Percentiles rank a stretch among this genome's conserved stretches.
phyloP scores from a whole-genome alignment of 2,797 vertebrate species.

The Xenentodon cancila region DNA sequence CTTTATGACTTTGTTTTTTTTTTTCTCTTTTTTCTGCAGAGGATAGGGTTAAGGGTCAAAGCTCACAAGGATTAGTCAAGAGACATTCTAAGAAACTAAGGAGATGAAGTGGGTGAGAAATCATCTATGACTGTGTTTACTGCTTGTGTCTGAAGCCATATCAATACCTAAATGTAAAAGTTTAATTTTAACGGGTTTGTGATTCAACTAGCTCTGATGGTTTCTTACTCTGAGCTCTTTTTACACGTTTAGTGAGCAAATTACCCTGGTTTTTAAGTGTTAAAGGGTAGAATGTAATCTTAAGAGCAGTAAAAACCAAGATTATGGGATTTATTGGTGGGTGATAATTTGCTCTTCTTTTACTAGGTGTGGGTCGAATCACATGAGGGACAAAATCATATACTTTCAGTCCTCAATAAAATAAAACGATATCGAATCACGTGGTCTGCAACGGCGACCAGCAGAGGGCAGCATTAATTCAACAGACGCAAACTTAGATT shows the following conservation, averaged over 20 bases:
- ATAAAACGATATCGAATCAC: conserved; percentile 26
- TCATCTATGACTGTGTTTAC: conserved; percentile 9
- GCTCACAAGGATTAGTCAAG: conserved; percentile 41
- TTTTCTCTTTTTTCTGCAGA: too few relatives aligned
- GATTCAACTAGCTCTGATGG: conserved; percentile 7
- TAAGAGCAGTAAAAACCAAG: conserved; percentile 55
- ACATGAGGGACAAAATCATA: conserved; percentile 10
- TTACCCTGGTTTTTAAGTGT: conserved; percentile 59
- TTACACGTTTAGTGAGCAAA: conserved; percentile 27
- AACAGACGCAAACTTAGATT: conserved; percentile 3
- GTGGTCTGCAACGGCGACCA: conserved; percentile 31
- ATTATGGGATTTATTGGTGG: conserved; percentile 29
- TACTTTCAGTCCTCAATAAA: neutral
- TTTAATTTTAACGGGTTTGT: conserved; percentile 38
- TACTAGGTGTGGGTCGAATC: conserved; percentile 27
- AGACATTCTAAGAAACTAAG: conserved; percentile 25
- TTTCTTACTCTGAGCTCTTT: conserved; percentile 3
- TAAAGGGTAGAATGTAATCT: conserved; percentile 45
- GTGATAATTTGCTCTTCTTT: conserved; percentile 35
- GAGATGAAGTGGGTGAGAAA: conserved; percentile 15
- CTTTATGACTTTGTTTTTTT: conserved; percentile 70
- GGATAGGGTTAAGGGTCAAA: conserved; percentile 54
- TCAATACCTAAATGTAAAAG: conserved; percentile 44
- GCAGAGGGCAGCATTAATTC: conserved; percentile 63
- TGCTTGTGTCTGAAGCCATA: conserved; percentile 16